Evolutionary conservation across 2,797 vertebrate species (phyloP), one percentile per base, ranked within the genome.

Genomic region (Enoplosus armatus): DNA sequence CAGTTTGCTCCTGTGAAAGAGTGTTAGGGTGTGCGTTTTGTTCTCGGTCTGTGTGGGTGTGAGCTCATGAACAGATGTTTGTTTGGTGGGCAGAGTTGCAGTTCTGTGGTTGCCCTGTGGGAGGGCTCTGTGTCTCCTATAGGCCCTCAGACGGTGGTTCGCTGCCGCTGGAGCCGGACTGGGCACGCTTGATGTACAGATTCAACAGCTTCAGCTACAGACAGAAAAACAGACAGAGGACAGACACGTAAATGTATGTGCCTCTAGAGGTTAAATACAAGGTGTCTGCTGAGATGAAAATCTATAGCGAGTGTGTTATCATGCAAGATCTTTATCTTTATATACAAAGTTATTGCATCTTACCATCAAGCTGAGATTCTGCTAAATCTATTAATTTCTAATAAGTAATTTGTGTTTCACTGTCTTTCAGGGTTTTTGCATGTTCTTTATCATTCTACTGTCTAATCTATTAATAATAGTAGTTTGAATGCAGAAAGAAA

Each of bases 171-270:
- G 97, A 96, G 86, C 97, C 97, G 1, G 97, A 98, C 75, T 99
- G 98, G 87, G 98, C 97, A 12, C 98, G 97, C 89, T 98, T 99
- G 95, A 99, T 99, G 94, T 99, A 99, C 72, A 99, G 95, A 90
- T 99, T 99, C 94, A 99, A 88, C 90, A 99, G 95, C 93, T 99
- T 99, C 94, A 99, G 97, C 98, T 99, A 92, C 6, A 29, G 18
- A 91, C 5, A 84, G 45, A 85, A 9, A 75, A 35, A 76, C 37
- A 81, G 33, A 47, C 1, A 48, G 20, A 72, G 11, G 33, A 48
- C 1, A 45, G 12, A 72, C 0, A 54, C 26, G 48, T 58, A 5
- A 67, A 41, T 16, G 47, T 33, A 20, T 26, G 4, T 12, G 0
- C 26, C 9, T 59, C 15, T 72, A 48, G 18, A 59, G 43, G 35